Percentiles rank a stretch among this genome's conserved stretches.
phyloP scores from a whole-genome alignment of 2,797 vertebrate species.

The Gymnothorax javanicus region DNA sequence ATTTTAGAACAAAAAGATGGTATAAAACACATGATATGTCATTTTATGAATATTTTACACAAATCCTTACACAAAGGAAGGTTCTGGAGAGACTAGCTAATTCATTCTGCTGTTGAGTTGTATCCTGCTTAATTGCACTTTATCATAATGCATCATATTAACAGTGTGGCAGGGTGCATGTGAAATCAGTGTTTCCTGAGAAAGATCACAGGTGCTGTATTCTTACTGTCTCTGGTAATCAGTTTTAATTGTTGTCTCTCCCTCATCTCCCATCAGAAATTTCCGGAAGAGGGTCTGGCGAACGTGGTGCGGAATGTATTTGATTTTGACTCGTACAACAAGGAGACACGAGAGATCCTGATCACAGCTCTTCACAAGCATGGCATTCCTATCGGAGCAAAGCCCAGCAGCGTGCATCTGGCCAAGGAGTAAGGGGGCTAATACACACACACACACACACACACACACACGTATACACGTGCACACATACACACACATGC shows the following conservation, averaged over 20 bases:
- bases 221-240: background rate
- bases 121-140: no score
- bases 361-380: slow-evolving; percentile 89
- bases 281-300: slow-evolving; percentile 90
- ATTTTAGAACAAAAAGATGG: no score
- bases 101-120: no score
- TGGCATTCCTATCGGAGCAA: slow-evolving; percentile 94
- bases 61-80: no score
- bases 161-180: background rate
- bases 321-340: slow-evolving; percentile 98
- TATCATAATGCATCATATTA: background rate
- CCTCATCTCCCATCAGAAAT: slow-evolving; percentile 76
- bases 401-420: slow-evolving; percentile 84
- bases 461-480: background rate
- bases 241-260: background rate
- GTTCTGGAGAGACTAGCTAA: no score
- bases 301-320: slow-evolving; percentile 94
- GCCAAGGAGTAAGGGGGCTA: slow-evolving; percentile 93
- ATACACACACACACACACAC: slow-evolving; percentile 31
- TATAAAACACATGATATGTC: no score
- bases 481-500: slow-evolving; percentile 23
- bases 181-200: background rate
- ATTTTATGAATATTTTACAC: no score
- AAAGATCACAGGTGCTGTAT: background rate
- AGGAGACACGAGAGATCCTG: slow-evolving; percentile 86